Base-by-base conservation (phyloP, 2,797 vertebrate species). In the Euthynnus affinis region DNA sequence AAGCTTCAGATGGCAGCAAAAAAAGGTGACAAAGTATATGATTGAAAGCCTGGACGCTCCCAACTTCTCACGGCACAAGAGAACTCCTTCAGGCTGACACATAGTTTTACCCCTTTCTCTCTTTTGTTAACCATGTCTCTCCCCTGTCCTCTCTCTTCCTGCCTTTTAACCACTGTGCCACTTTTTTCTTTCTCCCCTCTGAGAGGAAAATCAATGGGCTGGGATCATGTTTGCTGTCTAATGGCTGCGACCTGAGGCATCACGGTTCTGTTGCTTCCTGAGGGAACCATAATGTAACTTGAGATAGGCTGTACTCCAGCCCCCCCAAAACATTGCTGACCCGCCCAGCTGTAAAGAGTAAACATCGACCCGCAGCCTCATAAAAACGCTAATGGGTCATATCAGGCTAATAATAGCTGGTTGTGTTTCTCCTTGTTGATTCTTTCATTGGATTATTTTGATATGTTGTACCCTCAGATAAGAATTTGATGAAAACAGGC, bases 181-280 rank as follows among this genome's bases (percentile, higher is more conserved):
- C 72, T 75, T 83, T 75, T 83, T 73, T 53, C 56, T 68, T n/a
- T 52, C 34, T 34, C 40, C 49, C 56, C 52, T 71, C 74, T 68
- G 74, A 89, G 80, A 80, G 75, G 79, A 91, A 95, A 94, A 95
- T 95, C 94, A 88, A 94, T 95, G 91, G 48, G 22, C 68, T 29
- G 75, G 90, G 94, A 93, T 96, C 90, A 83, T 92, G 92, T 94
- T 94, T 91, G 70, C 91, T 76, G 70, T 88, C 83, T 93, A 93
- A 94, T 93, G 92, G 93, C 86, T 70, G 83, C 25, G 56, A 82
- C 89, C 88, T 64, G 60, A 55, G 73, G 85, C 82, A 60, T 78
- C 78, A 42, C 63, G 82, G 79, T 87, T 87, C 83, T 85, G 78
- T 72, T 84, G 80, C 84, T 81, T 93, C 91, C 91, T 87, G 52